A percentile compares a stretch with the other conserved stretches of the same genome.
Conservation (phyloP, 2,797 vertebrate genomes). For the Pteropus rufus region DNA sequence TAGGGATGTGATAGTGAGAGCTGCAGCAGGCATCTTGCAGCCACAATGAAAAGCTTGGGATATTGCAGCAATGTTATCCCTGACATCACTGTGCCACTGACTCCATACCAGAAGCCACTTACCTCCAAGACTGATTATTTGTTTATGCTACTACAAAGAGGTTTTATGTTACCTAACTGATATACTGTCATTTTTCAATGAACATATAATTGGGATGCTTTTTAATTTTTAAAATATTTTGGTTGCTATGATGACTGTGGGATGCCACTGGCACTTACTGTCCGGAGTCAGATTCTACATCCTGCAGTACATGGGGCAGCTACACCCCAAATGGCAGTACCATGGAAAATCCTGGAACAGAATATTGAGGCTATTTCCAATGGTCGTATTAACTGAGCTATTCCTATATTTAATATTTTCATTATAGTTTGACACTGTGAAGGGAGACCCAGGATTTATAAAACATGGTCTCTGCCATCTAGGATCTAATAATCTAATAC, state of each 20-base stretch:
- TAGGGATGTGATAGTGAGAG: neutral
- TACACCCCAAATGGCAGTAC: neutral
- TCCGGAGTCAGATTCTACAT: neutral
- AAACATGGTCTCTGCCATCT: neutral
- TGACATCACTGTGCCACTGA: neutral
- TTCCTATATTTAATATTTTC: neutral
- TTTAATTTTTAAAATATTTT: neutral
- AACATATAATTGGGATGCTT: neutral
- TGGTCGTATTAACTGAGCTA: neutral
- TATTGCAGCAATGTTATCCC: neutral
- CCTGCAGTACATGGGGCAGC: neutral
- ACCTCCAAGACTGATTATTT: neutral
- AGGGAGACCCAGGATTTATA: neutral
- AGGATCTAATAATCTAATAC: neutral
- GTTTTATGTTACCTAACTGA: neutral
- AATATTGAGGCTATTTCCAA: neutral
- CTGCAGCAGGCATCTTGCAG: neutral
- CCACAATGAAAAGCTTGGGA: neutral
- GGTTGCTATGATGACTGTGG: neutral
- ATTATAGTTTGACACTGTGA: neutral
- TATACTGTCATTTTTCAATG: neutral
- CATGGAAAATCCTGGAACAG: neutral
- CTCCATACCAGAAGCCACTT: neutral
- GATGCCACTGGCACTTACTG: neutral
- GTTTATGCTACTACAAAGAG: neutral